These are phyloP conservation scores for Andrena chrysosceles DNA, from an alignment of 2,888 invertebrate genomes.

Conservation along the genomic window DNA sequence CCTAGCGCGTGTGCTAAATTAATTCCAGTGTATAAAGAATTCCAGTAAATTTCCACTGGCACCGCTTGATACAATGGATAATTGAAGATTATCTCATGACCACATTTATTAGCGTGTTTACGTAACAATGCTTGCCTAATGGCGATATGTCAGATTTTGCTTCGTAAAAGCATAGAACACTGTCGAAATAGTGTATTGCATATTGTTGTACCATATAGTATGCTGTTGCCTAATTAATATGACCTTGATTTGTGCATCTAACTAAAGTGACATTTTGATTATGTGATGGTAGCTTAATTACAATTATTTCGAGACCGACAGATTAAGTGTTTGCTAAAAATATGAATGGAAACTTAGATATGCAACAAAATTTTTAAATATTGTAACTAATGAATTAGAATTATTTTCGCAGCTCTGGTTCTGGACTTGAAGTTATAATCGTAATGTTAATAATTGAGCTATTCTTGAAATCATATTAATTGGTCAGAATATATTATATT, in stretches of 20 bases:
- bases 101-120: constrained; percentile 15
- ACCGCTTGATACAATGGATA: neutral
- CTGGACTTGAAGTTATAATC: neutral
- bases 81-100: neutral
- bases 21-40: neutral
- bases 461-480: too few relatives aligned
- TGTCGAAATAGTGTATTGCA: neutral
- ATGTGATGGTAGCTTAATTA: too few relatives aligned
- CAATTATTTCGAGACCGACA: too few relatives aligned
- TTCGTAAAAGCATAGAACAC: neutral
- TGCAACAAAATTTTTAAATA: too few relatives aligned
- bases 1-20: neutral
- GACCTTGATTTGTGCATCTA: too few relatives aligned
- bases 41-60: neutral
- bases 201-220: neutral
- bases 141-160: neutral
- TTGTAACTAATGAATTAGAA: too few relatives aligned
- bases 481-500: too few relatives aligned
- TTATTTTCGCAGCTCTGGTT: neutral
- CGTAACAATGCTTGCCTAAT: constrained; percentile 4
- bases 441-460: too few relatives aligned
- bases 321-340: too few relatives aligned
- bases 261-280: neutral
- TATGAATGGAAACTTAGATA: too few relatives aligned
- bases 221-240: neutral